Evolutionary conservation across 2,113 vertebrate genomes (phyloP), one percentile per base, ranked within the genome.

Genomic region (Uria aalge): DNA sequence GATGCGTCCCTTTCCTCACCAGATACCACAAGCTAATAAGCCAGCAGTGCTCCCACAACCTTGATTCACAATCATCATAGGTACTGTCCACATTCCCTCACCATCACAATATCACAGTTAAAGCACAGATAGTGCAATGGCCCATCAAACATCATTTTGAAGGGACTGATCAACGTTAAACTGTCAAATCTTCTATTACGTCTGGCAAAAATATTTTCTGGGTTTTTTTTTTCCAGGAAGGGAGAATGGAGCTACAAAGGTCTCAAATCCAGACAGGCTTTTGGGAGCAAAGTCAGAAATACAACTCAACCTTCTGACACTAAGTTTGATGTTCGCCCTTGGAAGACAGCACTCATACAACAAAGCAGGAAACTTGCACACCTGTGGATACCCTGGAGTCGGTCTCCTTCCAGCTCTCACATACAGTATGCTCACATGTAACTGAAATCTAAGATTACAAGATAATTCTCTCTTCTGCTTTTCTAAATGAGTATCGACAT

Each of bases 351-450:
- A 26, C 53, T 79, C 3, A 0, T 83, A 60, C 52, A 47, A 12
- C 27, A 50, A 48, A 43, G 27, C 34, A 36, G 30, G 47, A 73
- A 74, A 52, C 9, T 64, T 26, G 2, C 40, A 40, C 20, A 20
- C 15, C 24, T 22, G 0, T 8, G 21, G 23, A 47, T 15, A 72
- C 21, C 27, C 18, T 4, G 2, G 11, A 53, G 71, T 0, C 56
- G 16, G 34, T 32, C 56, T 69, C 24, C 53, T 76, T 23, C 43
- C 17, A 84, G 52, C 69, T 36, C 38, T 60, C 38, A 30, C 34
- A 47, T 32, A 74, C 32, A 36, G 15, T 8, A 48, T 4, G 9
- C 29, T 72, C 74, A 57, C 21, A 20, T 9, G 17, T 24, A 85
- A 50, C 63, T 59, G 45, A 85, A 88, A 85, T 34, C 22, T 8